phyloP scores from a whole-genome alignment of 2,888 invertebrate species.

The Clostera curtula region DNA sequence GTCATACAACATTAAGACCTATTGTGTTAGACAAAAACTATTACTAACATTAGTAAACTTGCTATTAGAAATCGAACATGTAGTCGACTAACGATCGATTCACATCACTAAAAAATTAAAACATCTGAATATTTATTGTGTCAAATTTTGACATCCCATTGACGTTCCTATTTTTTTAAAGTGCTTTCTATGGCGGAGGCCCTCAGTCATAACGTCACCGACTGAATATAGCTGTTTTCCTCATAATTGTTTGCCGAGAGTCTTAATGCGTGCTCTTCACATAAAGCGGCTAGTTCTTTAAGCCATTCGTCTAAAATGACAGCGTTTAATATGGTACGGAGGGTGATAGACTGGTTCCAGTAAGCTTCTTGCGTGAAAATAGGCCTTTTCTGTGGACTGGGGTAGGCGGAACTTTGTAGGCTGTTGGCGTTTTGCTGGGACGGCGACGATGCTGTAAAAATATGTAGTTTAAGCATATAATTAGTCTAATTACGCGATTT shows the following conservation, averaged over 20 bases:
- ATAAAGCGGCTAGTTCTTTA: slow-evolving; percentile 94
- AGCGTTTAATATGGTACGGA: slow-evolving; percentile 74
- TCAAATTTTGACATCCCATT: slow-evolving; percentile 18
- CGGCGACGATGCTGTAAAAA: slow-evolving; percentile 29
- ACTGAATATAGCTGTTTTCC: slow-evolving; percentile 50
- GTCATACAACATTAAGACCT: slow-evolving; percentile 19
- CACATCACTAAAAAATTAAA: too few relatives aligned
- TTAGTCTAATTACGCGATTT: too few relatives aligned
- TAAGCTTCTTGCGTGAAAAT: slow-evolving; percentile 59
- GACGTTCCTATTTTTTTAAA: slow-evolving; percentile 18
- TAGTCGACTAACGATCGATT: too few relatives aligned
- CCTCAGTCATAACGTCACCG: slow-evolving; percentile 64
- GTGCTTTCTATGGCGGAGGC: slow-evolving; percentile 34
- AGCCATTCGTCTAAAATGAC: slow-evolving; percentile 96
- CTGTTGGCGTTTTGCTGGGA: slow-evolving; percentile 34
- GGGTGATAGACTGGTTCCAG: slow-evolving; percentile 62
- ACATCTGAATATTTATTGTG: too few relatives aligned
- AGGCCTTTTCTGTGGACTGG: slow-evolving; percentile 40
- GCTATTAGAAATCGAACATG: too few relatives aligned
- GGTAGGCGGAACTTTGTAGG: slow-evolving; percentile 23
- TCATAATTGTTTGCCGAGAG: slow-evolving; percentile 46
- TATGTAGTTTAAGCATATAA: too few relatives aligned
- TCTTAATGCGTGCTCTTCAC: slow-evolving; percentile 91
- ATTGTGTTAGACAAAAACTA: not conserved
- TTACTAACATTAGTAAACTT: not conserved